phyloP scores from a whole-genome alignment of 2,113 vertebrate species.

The Macaca mulatta region DNA sequence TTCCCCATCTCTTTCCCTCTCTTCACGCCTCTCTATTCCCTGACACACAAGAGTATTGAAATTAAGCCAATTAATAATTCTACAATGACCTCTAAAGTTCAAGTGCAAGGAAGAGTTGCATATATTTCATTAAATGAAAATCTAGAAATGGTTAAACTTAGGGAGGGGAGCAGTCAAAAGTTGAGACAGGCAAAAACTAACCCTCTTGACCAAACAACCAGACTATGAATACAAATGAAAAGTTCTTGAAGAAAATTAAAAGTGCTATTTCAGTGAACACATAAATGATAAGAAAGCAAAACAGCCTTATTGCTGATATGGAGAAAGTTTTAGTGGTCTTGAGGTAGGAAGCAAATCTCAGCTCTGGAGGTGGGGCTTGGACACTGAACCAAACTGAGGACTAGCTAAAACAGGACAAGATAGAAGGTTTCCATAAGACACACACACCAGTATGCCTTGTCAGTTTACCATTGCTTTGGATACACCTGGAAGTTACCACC shows the following conservation, averaged over 20 bases:
- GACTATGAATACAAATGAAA: not conserved
- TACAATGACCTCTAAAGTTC: not conserved
- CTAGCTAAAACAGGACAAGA: too few species aligned
- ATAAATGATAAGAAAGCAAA: not conserved
- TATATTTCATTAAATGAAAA: not conserved
- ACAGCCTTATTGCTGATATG: not conserved
- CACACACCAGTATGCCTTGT: too few species aligned
- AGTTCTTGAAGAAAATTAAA: not conserved
- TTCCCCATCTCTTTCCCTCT: not conserved
- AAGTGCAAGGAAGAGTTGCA: not conserved
- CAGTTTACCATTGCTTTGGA: too few species aligned
- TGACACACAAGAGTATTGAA: not conserved
- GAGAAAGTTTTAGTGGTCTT: not conserved
- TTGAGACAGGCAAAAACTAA: not conserved
- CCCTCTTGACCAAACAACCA: not conserved
- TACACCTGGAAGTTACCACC: too few species aligned
- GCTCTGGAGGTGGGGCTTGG: too few species aligned
- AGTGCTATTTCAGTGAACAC: not conserved
- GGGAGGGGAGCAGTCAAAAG: not conserved
- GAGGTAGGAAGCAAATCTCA: too few species aligned
- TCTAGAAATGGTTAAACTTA: not conserved
- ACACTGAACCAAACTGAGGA: too few species aligned
- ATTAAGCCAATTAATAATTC: not conserved
- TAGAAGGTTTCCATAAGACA: too few species aligned
- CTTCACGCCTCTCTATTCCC: not conserved